Evolutionary conservation across 2,797 vertebrate genomes (phyloP), one percentile per base, ranked within the genome.

Genomic region (Taenioides sp.): DNA sequence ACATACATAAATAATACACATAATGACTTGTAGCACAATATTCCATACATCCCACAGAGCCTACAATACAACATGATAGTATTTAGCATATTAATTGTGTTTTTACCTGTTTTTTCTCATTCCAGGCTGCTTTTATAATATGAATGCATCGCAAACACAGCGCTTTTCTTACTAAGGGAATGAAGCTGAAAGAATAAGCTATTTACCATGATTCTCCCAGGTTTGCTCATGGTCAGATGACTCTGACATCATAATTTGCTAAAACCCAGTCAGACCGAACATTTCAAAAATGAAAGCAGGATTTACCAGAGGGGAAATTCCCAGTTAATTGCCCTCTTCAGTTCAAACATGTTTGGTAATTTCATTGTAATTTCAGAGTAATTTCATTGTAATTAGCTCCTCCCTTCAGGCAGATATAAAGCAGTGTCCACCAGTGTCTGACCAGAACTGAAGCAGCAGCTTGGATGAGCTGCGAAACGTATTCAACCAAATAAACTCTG

Each of bases 141-240:
- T 59, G 5, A 28, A 59, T 28, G 16, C 16, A 59, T 18, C 28
- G 5, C 25, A 59, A 28, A 59, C 23, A 6, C 25, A 27, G 12
- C 7, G 5, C 12, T 18, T 59, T 27, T 28, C 5, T 28, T 28
- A 28, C 4, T 12, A n/a, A 37, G n/a, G 65, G 67, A 72, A 71
- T 62, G 54, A 55, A 2, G 47, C 57, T 11, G 60, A 28, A 61
- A 40, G 67, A 22, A 17, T 52, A 43, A 54, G 66, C 23, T 58
- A 11, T 40, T 37, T 50, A 28, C 20, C 69, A 27, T 58, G 28
- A 17, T 63, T 52, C n/a, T 37, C 23, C 54, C 66, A 43, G 10
- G 0, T 25, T 28, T 17, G 1, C 47, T 28, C 43, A 20, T 70
- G 22, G 69, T 86, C 90, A 88, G 70, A 79, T 89, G 90, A 90